Base-by-base conservation (phyloP, 2,113 vertebrate genomes). In the Hypocryptadius cinnamomeus region DNA sequence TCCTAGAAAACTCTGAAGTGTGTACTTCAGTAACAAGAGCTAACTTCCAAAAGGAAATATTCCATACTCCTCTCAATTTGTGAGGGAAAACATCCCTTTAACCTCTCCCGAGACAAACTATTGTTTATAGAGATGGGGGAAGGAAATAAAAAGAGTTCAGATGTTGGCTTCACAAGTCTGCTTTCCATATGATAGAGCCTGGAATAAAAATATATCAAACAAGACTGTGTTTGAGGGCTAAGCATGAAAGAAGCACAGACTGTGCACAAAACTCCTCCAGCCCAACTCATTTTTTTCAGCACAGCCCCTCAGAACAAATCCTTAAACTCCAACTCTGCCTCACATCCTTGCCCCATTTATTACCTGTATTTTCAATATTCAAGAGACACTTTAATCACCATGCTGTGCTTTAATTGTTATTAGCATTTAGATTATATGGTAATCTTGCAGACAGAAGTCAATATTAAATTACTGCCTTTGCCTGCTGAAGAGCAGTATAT, bases 381-480 rank as follows among this genome's bases (percentile, higher is more conserved):
- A 25, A 74, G 68, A 94, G 92, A 91, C 87, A 79, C 71, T 96
- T 96, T 92, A 93, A 89, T 86, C 92, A 96, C 85, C 91, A 63
- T 16, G 31, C 68, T 82, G 63, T 40, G 79, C 74, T 95, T 89
- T 95, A 96, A 96, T 96, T 96, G 91, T 93, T 94, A 96, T 96
- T 96, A 94, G 74, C 97, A 94, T 96, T 97, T 97, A 97, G 95
- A 97, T 96, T 87, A 94, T 97, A 93, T 81, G 93, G 94, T 96
- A 95, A 96, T 93, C 91, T 79, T 76, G 78, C 78, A 93, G 91
- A 83, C 79, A 96, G 73, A 73, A 96, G 94, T 96, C 93, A 96
- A 93, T 94, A 97, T 96, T 94, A 95, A 96, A 97, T 97, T 96
- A 96, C 85, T 95, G 90, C 60, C 93, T 91, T 94, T 94, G 88